These are phyloP conservation scores for Leuciscus idus DNA, from an alignment of 2,113 vertebrate genomes.

Conservation along the genomic window DNA sequence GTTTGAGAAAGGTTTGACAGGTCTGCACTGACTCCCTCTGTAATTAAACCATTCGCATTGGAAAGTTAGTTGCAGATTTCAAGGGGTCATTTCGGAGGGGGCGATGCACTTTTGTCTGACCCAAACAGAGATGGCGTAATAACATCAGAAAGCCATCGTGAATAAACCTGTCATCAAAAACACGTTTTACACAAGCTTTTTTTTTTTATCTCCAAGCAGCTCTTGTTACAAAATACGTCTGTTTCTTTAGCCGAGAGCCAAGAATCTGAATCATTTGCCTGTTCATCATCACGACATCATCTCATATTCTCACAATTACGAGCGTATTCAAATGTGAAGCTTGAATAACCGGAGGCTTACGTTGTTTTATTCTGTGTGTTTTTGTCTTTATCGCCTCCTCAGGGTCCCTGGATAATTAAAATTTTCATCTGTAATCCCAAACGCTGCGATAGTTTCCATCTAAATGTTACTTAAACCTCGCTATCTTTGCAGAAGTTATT, in stretches of 20 bases:
- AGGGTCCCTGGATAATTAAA: constrained; percentile 47
- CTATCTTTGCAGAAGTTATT: constrained; percentile 36
- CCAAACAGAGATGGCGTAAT: not conserved
- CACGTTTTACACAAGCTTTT: not conserved
- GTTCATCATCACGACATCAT: constrained; percentile 23
- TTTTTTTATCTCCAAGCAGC: not conserved
- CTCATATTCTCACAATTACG: constrained; percentile 42
- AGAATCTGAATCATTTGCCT: constrained; percentile 5
- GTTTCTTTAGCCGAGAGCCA: not conserved
- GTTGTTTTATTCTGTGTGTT: constrained; percentile 38
- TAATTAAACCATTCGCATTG: constrained; percentile 26
- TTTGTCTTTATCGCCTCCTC: constrained; percentile 39
- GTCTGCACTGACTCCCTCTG: not conserved
- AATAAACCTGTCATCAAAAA: constrained; percentile 3
- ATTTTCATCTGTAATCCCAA: constrained; percentile 37
- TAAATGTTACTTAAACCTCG: constrained; percentile 14
- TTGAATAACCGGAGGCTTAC: constrained; percentile 39
- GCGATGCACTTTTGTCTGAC: not conserved
- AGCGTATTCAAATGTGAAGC: constrained; percentile 34
- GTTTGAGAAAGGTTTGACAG: not conserved
- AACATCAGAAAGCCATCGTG: not conserved
- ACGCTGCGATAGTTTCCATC: constrained; percentile 31
- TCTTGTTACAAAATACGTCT: constrained; percentile 7
- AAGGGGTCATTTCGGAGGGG: not conserved
- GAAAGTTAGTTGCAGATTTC: not conserved